Evolutionary conservation across 2,888 invertebrate genomes (phyloP).

Genomic region (Philopedon plagiatum): DNA sequence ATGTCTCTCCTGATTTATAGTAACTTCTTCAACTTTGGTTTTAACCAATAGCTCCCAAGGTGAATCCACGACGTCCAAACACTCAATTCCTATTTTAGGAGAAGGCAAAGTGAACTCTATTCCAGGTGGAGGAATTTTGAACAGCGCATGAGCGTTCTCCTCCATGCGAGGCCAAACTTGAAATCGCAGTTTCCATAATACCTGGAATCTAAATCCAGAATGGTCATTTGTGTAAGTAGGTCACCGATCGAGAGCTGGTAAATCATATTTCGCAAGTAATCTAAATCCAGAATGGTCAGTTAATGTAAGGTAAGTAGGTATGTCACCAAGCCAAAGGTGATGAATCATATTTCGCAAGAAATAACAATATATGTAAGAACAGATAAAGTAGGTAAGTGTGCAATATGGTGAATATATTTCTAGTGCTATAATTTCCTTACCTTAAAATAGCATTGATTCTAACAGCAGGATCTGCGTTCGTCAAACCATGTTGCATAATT

Average conservation of each 20-base stretch:
- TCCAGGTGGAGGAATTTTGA: constrained; percentile 98
- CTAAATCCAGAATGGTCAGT: too few species aligned
- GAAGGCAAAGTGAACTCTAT: constrained; percentile 99
- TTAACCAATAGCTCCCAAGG: constrained; percentile 99
- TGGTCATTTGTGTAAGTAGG: not conserved
- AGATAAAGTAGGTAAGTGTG: too few species aligned
- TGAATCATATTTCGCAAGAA: too few species aligned
- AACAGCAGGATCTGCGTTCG: constrained; percentile 85
- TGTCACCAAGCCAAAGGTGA: too few species aligned
- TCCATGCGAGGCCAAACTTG: constrained; percentile 99
- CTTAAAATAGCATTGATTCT: constrained; percentile 87
- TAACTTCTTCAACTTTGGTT: constrained; percentile 99
- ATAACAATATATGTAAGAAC: too few species aligned
- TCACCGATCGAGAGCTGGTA: too few species aligned
- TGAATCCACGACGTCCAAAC: constrained; percentile 95
- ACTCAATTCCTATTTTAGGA: constrained; percentile 97
- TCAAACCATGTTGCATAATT: constrained; percentile 90
- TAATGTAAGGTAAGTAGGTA: too few species aligned
- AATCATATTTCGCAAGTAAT: too few species aligned
- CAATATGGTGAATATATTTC: not conserved
- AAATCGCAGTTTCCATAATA: constrained; percentile 96
- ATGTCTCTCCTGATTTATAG: constrained; percentile 97
- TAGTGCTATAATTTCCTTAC: constrained; percentile 62
- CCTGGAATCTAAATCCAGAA: constrained; percentile 79
- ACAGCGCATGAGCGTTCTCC: constrained; percentile 94